Evolutionary conservation across 2,888 invertebrate species (phyloP).

Genomic region (Drosophila greeni): DNA sequence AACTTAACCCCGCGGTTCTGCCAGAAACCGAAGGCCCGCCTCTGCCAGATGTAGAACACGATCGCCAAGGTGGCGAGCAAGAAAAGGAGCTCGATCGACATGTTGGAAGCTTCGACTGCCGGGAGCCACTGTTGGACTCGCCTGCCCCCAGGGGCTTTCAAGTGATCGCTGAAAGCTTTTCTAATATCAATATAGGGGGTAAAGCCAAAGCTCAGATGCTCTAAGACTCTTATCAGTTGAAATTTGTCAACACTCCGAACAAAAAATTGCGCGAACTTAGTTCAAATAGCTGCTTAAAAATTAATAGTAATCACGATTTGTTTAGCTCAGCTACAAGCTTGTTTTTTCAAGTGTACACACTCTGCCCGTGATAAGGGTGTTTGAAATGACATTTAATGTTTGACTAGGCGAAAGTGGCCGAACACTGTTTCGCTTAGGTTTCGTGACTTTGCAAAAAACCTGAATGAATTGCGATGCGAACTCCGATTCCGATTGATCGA

Average conservation of each 20-base stretch:
- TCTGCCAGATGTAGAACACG: slow-evolving; percentile 59
- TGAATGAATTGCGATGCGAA: slow-evolving; percentile 1
- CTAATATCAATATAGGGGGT: background rate
- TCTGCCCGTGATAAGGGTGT: slow-evolving; percentile 23
- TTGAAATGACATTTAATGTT: slow-evolving; percentile 21
- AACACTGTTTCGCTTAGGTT: slow-evolving; percentile 11
- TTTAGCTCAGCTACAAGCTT: background rate
- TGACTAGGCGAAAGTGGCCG: background rate
- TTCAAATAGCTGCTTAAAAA: background rate
- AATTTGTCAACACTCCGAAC: background rate
- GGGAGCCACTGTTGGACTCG: slow-evolving; percentile 29
- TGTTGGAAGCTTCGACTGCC: slow-evolving; percentile 17
- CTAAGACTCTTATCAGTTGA: slow-evolving; percentile 10
- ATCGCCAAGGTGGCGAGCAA: slow-evolving; percentile 39
- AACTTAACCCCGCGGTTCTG: slow-evolving; percentile 71
- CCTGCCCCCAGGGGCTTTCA: background rate
- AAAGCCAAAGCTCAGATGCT: background rate
- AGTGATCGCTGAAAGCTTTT: slow-evolving; percentile 25
- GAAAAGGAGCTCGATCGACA: slow-evolving; percentile 45
- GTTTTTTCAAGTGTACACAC: background rate
- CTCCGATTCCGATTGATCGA: slow-evolving; percentile 1
- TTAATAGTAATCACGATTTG: background rate
- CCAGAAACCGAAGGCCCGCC: slow-evolving; percentile 64
- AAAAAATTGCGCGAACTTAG: background rate
- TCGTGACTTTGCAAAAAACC: slow-evolving; percentile 18